These are phyloP conservation scores for Temnothorax ravouxi DNA, from an alignment of 2,888 invertebrate genomes.

Conservation along the genomic window DNA sequence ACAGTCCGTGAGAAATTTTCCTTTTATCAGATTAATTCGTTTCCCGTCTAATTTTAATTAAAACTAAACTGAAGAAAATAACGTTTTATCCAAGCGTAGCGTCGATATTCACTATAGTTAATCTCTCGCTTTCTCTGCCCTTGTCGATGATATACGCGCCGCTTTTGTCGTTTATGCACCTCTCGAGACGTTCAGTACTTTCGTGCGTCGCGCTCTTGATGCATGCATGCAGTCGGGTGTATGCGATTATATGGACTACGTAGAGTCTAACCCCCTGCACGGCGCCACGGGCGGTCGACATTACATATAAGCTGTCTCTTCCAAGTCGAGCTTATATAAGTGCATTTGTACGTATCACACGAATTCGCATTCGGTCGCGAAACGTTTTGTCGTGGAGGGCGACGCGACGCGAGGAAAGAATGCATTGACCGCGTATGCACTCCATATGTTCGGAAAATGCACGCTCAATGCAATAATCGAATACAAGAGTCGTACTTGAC, in stretches of 20 bases:
- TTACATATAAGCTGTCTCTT: slow-evolving; percentile 58
- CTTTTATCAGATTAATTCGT: background rate
- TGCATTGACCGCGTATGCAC: slow-evolving; percentile 14
- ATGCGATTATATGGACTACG: slow-evolving; percentile 41
- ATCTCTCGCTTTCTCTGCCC: slow-evolving; percentile 25
- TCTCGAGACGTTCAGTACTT: slow-evolving; percentile 53
- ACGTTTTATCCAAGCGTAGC: background rate
- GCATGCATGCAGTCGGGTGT: slow-evolving; percentile 40
- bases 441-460: slow-evolving; percentile 22
- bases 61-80: background rate
- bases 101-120: slow-evolving; percentile 6
- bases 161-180: slow-evolving; percentile 39
- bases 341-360: slow-evolving; percentile 63
- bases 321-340: slow-evolving; percentile 53
- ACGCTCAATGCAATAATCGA: slow-evolving; percentile 38
- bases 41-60: background rate
- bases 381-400: slow-evolving; percentile 28
- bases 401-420: slow-evolving; percentile 31
- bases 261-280: slow-evolving; percentile 34
- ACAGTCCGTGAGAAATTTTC: background rate
- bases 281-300: slow-evolving; percentile 59
- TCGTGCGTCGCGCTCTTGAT: slow-evolving; percentile 42
- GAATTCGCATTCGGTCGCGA: slow-evolving; percentile 47
- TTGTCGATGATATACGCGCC: slow-evolving; percentile 28
- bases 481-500: background rate